A percentile compares a stretch with the other conserved stretches of the same genome.
These are phyloP conservation scores for Leptocoma aspasia DNA, from an alignment of 2,113 vertebrate genomes.

Conservation along the genomic window DNA sequence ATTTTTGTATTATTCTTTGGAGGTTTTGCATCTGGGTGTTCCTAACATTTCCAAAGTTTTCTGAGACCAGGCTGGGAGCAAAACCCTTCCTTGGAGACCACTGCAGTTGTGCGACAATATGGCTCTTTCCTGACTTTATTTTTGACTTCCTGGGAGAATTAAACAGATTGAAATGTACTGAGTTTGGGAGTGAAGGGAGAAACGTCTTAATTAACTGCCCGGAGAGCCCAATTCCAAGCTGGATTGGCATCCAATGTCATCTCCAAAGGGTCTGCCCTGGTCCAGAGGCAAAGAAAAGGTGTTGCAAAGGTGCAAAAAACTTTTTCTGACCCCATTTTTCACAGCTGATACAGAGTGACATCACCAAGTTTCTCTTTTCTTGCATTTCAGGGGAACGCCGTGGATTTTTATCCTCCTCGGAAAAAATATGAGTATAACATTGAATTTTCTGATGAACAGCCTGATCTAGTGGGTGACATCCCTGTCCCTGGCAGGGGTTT, in stretches of 20 bases:
- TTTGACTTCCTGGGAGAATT: constrained; percentile 61
- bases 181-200: constrained; percentile 6
- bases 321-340: not conserved
- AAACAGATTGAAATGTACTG: constrained; percentile 41
- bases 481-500: not conserved
- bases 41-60: not conserved
- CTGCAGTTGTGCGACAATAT: not conserved
- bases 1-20: not conserved
- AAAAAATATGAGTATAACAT: not conserved
- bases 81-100: not conserved
- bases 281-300: not conserved
- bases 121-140: constrained; percentile 28
- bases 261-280: not conserved
- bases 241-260: not conserved
- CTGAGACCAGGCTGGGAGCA: not conserved
- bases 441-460: not conserved
- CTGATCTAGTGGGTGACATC: not conserved
- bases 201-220: constrained; percentile 49
- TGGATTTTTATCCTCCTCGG: rapidly evolving
- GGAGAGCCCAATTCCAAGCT: not conserved
- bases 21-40: not conserved
- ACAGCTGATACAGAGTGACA: rapidly evolving
- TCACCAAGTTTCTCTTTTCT: not conserved
- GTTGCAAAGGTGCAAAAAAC: not conserved
- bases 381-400: not conserved